Percentiles rank a stretch among this genome's conserved stretches.
phyloP scores from a whole-genome alignment of 2,113 vertebrate genomes.

The Gobius niger region DNA sequence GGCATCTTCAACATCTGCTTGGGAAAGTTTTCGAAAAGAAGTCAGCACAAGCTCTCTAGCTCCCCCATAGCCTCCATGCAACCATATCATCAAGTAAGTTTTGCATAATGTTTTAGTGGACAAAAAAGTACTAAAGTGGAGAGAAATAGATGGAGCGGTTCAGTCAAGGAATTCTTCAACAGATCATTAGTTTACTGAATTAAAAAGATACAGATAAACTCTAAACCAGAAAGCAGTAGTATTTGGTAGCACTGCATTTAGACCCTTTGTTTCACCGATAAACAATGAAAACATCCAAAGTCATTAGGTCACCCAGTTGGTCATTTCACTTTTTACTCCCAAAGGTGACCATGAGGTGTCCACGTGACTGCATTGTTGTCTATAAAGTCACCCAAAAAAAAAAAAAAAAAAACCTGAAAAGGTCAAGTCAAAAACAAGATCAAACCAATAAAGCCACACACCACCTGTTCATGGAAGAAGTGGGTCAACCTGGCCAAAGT shows the following conservation, averaged over 20 bases:
- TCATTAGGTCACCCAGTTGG: constrained; percentile 21
- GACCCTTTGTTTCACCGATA: constrained; percentile 8
- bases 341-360: constrained; percentile 1
- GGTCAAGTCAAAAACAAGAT: constrained; percentile 21
- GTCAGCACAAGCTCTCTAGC: background rate
- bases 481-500: constrained; percentile 65
- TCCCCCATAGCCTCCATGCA: too few relatives aligned
- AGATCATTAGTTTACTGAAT: too few relatives aligned
- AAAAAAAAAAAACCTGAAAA: constrained; percentile 1
- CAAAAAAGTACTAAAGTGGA: too few relatives aligned
- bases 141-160: too few relatives aligned
- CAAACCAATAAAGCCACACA: constrained; percentile 20
- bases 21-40: constrained; percentile 18
- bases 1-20: constrained; percentile 29
- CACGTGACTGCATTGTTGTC: constrained; percentile 9
- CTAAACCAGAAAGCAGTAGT: too few relatives aligned
- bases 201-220: too few relatives aligned
- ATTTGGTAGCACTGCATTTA: background rate
- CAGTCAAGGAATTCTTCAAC: too few relatives aligned
- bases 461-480: constrained; percentile 55
- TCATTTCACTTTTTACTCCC: background rate
- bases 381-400: constrained; percentile 15
- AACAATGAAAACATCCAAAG: constrained; percentile 1
- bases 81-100: too few relatives aligned
- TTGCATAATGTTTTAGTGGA: too few relatives aligned